A percentile compares a stretch with the other conserved stretches of the same genome.
These are phyloP conservation scores for Boloria selene DNA, from an alignment of 2,888 invertebrate genomes.

Conservation along the genomic window DNA sequence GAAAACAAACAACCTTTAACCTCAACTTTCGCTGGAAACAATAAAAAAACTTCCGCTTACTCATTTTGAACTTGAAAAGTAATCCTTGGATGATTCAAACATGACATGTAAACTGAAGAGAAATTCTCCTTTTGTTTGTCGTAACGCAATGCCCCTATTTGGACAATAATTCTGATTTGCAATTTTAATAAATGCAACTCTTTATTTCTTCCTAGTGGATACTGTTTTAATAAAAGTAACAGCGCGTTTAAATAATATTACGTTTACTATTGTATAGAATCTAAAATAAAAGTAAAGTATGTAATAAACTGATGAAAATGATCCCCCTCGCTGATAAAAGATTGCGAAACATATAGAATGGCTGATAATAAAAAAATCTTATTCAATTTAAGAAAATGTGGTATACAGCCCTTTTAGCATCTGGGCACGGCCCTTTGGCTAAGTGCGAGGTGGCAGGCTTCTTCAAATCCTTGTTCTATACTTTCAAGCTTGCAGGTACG, in stretches of 20 bases:
- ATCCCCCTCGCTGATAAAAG: too few species aligned
- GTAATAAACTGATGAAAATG: too few species aligned
- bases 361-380: too few species aligned
- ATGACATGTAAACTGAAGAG: constrained; percentile 40
- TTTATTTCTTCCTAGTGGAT: constrained; percentile 32
- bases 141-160: constrained; percentile 35
- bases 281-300: too few species aligned
- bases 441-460: too few species aligned
- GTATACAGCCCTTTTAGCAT: too few species aligned
- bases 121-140: constrained; percentile 44
- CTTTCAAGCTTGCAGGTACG: too few species aligned
- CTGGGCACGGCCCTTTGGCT: too few species aligned
- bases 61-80: constrained; percentile 62
- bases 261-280: too few species aligned
- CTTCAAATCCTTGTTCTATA: too few species aligned
- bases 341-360: too few species aligned
- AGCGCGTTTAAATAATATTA: constrained; percentile 27
- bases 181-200: constrained; percentile 45
- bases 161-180: constrained; percentile 47
- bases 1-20: constrained; percentile 54
- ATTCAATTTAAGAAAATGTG: too few species aligned
- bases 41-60: constrained; percentile 54
- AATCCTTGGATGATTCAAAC: constrained; percentile 53
- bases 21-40: constrained; percentile 68
- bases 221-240: constrained; percentile 42